Percentiles rank a stretch among this genome's conserved stretches.
Conservation (phyloP, 2,888 invertebrate species). For the Lepidocyrtinus sp. region DNA sequence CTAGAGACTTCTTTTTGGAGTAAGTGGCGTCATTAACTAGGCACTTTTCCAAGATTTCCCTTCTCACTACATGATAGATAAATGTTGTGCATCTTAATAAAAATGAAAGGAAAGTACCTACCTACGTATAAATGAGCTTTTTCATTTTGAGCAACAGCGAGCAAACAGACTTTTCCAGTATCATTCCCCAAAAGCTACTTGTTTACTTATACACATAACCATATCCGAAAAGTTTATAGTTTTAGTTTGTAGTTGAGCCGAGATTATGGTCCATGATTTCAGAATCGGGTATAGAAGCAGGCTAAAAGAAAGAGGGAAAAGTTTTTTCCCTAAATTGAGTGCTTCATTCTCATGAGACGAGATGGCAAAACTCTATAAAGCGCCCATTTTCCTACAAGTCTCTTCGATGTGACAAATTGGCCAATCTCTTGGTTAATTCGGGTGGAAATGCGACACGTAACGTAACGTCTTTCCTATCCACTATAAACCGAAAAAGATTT, state of each 20-base stretch:
- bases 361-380: conserved; percentile 69
- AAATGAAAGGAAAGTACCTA: no score
- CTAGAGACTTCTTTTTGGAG: conserved; percentile 58
- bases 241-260: no score
- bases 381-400: conserved; percentile 67
- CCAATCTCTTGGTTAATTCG: conserved; percentile 70
- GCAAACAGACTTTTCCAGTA: no score
- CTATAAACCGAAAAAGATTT: conserved; percentile 67
- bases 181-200: no score
- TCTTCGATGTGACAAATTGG: conserved; percentile 70
- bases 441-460: conserved; percentile 70
- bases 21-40: conserved; percentile 69
- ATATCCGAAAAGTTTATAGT: no score
- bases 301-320: conserved; percentile 41
- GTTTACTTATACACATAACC: no score
- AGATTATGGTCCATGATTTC: background rate
- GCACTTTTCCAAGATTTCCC: conserved; percentile 56
- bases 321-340: conserved; percentile 63
- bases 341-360: conserved; percentile 63
- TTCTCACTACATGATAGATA: background rate
- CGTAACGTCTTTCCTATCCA: conserved; percentile 66
- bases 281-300: background rate
- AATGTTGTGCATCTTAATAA: background rate
- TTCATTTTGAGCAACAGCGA: no score
- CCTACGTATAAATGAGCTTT: background rate